A percentile compares a stretch with the other conserved stretches of the same genome.
Conservation (phyloP, 2,113 vertebrate genomes). For the Rafetus swinhoei region DNA sequence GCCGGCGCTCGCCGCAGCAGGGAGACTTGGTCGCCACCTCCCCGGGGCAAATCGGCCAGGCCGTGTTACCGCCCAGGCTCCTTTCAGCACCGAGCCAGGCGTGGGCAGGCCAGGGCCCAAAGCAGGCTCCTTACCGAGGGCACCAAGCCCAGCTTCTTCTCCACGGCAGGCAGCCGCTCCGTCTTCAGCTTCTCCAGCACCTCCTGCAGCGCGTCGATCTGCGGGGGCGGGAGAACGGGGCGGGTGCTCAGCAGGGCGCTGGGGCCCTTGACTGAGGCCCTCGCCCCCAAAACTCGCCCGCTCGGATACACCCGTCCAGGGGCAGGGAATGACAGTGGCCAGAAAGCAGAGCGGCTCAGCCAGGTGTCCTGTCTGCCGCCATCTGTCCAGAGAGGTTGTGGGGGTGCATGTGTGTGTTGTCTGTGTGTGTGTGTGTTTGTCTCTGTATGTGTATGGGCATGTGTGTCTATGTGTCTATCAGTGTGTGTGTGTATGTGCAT, state of each 20-base stretch:
- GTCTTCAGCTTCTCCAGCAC: constrained; percentile 78
- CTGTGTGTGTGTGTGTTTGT: too few species aligned
- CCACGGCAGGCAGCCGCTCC: constrained; percentile 69
- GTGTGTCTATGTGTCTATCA: too few species aligned
- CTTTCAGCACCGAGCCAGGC: not conserved
- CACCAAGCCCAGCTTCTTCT: constrained; percentile 84
- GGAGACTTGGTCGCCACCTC: not conserved
- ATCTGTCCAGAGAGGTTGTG: not conserved
- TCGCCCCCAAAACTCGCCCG: not conserved
- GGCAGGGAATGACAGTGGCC: too few species aligned
- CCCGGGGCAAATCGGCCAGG: not conserved
- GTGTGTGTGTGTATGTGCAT: too few species aligned
- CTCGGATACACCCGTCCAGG: not conserved
- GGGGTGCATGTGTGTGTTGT: too few species aligned
- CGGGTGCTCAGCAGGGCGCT: not conserved
- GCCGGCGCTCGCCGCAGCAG: not conserved
- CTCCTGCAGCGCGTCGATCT: constrained; percentile 83
- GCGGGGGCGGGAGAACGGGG: fast-evolving
- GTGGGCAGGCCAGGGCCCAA: not conserved
- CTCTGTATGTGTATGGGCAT: too few species aligned
- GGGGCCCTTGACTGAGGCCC: fast-evolving
- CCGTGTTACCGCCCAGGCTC: not conserved
- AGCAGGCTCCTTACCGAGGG: constrained; percentile 70
- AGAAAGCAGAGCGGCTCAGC: not conserved
- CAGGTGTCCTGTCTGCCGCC: not conserved